Percentiles rank a stretch among this genome's conserved stretches.
Conservation (phyloP, 2,888 invertebrate genomes). For the Campoletis raptor region DNA sequence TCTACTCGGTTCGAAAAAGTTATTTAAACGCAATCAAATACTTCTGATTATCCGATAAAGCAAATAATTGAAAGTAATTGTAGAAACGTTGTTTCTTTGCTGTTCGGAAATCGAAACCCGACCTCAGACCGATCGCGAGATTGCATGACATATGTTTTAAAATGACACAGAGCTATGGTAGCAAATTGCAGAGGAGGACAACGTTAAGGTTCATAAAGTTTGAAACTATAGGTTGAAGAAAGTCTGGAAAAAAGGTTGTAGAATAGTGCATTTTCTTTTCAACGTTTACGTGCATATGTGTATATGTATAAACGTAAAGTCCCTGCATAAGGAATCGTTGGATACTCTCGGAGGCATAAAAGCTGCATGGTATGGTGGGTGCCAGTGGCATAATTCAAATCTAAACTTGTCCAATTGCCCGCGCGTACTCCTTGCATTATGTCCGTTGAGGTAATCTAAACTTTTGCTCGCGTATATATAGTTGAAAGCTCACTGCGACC, state of each 20-base stretch:
- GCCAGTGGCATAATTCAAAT: slow-evolving; percentile 77
- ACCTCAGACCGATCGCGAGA: not conserved
- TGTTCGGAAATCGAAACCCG: not conserved
- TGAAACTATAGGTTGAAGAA: slow-evolving; percentile 1
- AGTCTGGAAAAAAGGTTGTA: slow-evolving; percentile 14
- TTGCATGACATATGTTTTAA: not conserved
- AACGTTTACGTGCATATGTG: not conserved
- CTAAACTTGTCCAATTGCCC: slow-evolving; percentile 81
- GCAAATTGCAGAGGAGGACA: not conserved
- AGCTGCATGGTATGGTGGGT: slow-evolving; percentile 60
- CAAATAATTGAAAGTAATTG: not conserved
- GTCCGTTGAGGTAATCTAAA: slow-evolving; percentile 80
- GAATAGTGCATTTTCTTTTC: slow-evolving; percentile 18
- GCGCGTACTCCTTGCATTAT: slow-evolving; percentile 77
- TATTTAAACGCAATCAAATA: not conserved
- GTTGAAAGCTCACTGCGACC: slow-evolving; percentile 52
- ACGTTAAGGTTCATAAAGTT: slow-evolving; percentile 5
- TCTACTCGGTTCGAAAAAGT: not conserved
- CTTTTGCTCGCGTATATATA: slow-evolving; percentile 71
- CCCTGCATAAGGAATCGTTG: slow-evolving; percentile 9
- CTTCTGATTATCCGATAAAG: not conserved
- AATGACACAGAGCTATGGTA: not conserved
- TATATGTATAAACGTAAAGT: not conserved
- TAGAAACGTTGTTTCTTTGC: not conserved
- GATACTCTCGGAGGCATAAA: slow-evolving; percentile 51